phyloP scores from a whole-genome alignment of 2,888 invertebrate genomes.

The Lasiommata megera region DNA sequence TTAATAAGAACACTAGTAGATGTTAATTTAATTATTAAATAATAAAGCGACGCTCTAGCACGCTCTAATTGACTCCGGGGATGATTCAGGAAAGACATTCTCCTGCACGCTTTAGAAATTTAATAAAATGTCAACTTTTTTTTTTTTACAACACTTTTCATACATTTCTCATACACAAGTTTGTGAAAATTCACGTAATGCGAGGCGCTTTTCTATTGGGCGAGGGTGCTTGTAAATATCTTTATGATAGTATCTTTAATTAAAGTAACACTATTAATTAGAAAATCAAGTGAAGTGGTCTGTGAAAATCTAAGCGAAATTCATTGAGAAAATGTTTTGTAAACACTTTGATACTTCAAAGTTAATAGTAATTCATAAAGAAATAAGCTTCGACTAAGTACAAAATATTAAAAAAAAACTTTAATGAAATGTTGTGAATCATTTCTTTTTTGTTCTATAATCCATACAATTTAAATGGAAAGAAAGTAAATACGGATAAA shows the following conservation, averaged over 20 bases:
- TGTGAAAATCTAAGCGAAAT: not conserved
- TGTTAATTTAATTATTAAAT: slow-evolving; percentile 59
- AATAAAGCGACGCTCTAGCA: slow-evolving; percentile 31
- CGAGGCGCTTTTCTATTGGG: not conserved
- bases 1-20: slow-evolving; percentile 50
- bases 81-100: slow-evolving; percentile 22
- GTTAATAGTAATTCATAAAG: too few relatives aligned
- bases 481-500: too few relatives aligned
- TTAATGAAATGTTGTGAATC: too few relatives aligned
- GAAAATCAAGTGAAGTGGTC: not conserved
- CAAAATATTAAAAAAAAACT: too few relatives aligned
- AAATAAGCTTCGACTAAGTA: too few relatives aligned
- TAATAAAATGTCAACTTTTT: slow-evolving; percentile 22
- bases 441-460: too few relatives aligned
- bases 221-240: not conserved
- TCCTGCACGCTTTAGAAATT: slow-evolving; percentile 24
- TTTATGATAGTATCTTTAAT: not conserved
- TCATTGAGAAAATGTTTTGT: not conserved
- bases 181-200: slow-evolving; percentile 6
- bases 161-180: not conserved
- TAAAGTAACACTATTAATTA: slow-evolving; percentile 12
- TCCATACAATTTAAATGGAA: too few relatives aligned
- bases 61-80: slow-evolving; percentile 33
- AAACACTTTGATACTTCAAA: not conserved
- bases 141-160: slow-evolving; percentile 18